These are phyloP conservation scores for Phylloscopus collybita DNA, from an alignment of 2,797 vertebrate species.

Conservation along the genomic window DNA sequence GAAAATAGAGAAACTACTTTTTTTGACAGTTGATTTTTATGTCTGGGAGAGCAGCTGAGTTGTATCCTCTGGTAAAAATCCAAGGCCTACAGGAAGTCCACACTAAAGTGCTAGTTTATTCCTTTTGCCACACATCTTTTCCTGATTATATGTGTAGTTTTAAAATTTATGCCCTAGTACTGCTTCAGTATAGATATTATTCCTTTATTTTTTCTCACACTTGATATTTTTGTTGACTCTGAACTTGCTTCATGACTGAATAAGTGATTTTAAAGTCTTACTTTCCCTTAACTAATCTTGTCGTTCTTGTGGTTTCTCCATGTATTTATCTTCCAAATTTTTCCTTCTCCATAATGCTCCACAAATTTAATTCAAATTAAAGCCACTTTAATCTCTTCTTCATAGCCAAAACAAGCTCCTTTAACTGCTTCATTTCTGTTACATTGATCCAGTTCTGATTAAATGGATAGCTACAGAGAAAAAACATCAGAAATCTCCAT, in stretches of 20 bases:
- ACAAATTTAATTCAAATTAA: slow-evolving; percentile 23
- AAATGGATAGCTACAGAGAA: neutral
- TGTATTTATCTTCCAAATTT: neutral
- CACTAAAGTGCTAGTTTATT: neutral
- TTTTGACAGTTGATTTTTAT: neutral
- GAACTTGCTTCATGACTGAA: neutral
- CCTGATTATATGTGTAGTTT: neutral
- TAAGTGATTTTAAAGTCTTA: neutral
- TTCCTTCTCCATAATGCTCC: neutral
- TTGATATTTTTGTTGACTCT: neutral
- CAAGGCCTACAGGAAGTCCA: neutral
- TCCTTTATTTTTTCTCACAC: neutral
- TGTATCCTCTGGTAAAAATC: neutral
- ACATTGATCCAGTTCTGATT: neutral
- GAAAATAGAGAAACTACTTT: neutral
- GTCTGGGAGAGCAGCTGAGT: neutral
- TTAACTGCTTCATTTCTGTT: slow-evolving; percentile 14
- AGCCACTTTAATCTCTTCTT: slow-evolving; percentile 5
- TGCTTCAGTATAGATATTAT: neutral
- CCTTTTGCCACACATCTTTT: neutral
- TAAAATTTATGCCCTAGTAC: neutral
- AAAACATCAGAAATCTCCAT: neutral
- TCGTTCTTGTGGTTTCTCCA: neutral
- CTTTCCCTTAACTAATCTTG: neutral
- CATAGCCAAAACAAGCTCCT: neutral